These are phyloP conservation scores for Alces alces DNA, from an alignment of 2,113 vertebrate species.

Conservation along the genomic window DNA sequence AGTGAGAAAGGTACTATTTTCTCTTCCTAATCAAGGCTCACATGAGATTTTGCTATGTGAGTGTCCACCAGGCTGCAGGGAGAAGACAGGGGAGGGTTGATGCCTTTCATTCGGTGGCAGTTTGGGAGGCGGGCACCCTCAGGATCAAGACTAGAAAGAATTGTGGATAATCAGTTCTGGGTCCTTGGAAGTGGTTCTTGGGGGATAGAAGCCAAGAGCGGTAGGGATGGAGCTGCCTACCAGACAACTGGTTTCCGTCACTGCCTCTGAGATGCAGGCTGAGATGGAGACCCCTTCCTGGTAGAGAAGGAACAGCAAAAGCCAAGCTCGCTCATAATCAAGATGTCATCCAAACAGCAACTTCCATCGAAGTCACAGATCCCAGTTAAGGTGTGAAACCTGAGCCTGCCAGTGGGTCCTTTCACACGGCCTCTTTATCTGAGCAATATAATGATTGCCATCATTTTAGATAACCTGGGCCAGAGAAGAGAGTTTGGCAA, in stretches of 20 bases:
- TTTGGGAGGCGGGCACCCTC: not conserved
- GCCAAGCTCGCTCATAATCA: not conserved
- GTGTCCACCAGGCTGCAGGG: not conserved
- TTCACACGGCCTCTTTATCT: not conserved
- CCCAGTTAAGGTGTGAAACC: not conserved
- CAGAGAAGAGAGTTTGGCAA: not conserved
- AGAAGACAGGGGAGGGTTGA: not conserved
- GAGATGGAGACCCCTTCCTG: not conserved
- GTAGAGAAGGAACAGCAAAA: not conserved
- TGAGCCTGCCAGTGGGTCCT: not conserved
- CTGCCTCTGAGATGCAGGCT: not conserved
- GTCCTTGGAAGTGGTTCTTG: not conserved
- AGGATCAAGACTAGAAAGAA: not conserved
- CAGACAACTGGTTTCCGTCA: not conserved
- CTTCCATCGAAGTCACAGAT: not conserved
- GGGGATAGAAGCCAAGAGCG: not conserved
- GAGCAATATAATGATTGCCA: not conserved
- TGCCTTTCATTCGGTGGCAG: not conserved
- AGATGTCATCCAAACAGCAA: not conserved
- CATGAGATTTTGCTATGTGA: not conserved
- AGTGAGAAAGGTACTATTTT: conserved; percentile 19
- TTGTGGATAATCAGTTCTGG: not conserved
- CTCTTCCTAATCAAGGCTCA: not conserved
- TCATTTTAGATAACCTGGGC: not conserved
- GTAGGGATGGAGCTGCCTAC: not conserved